Base-by-base conservation (phyloP, 2,797 vertebrate species). In the Sylvia borin region DNA sequence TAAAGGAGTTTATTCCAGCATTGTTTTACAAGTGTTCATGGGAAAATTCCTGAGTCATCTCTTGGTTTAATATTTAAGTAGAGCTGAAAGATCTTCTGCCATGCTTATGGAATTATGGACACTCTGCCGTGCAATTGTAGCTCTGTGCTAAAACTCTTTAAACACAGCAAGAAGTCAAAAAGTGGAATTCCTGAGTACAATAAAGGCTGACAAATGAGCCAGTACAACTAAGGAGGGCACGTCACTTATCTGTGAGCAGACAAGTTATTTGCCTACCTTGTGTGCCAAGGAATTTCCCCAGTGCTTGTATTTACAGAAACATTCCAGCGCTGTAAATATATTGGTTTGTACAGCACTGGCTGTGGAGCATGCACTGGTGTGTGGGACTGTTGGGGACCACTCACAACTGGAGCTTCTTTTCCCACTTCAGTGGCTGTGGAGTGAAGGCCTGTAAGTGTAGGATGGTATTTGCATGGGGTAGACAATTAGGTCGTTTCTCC, bases 101-200 rank as follows among this genome's bases (percentile, higher is more conserved):
- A 8, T 55, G 48, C 25, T 84, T 50, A 17, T 0, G 10, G 45
- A 42, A 74, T 13, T 36, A 36, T 36, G 36, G 9, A 50, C 61
- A 61, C 7, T 32, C 13, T 60, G 20, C 1, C n/a, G 34, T 36
- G 16, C 0, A 0, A 10, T 16, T 72, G 43, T 11, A 75, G 10
- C 21, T 82, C 65, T 66, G 38, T 58, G 21, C 25, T 54, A 31
- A 45, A 96, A 73, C 24, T 5, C 14, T 67, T 78, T 32, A n/a
- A 15, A 72, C 4, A 10, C 9, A 61, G 15, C 18, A 48, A 71
- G 62, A 67, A 67, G 45, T 45, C 5, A 58, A 67, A 36, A 80
- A 45, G 5, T 50, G 16, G 13, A 45, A 72, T 78, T 81, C 47
- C 32, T 61, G 16, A 3, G 18, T 75, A 26, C 11, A 38, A 8